These are phyloP conservation scores for Actenoides hombroni DNA, from an alignment of 2,113 vertebrate species.

Conservation along the genomic window DNA sequence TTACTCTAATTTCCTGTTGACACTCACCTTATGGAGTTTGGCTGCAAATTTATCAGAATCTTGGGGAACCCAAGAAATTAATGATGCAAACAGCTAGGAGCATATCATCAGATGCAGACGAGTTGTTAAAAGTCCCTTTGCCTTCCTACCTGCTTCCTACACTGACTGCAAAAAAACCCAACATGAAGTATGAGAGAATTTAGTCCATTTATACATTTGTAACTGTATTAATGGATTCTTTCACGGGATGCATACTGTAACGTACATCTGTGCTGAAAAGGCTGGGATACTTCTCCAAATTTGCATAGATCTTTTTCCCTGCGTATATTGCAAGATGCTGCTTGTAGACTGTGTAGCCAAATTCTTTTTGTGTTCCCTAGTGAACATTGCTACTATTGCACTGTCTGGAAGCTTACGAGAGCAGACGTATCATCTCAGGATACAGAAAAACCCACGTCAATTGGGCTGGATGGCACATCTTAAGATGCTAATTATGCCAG, in stretches of 20 bases:
- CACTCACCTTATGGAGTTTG: background rate
- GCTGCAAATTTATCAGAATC: fast-evolving
- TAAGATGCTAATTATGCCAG: conserved; percentile 56
- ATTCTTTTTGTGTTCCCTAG: background rate
- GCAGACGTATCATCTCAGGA: background rate
- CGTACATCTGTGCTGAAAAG: background rate
- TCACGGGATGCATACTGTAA: background rate
- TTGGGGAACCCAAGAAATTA: background rate
- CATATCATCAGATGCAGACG: background rate
- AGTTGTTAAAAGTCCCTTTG: background rate
- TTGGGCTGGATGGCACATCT: conserved; percentile 37
- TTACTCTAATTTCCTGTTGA: background rate
- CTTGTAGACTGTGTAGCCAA: background rate
- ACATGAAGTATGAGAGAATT: background rate
- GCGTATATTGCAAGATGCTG: background rate
- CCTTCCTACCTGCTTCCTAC: background rate
- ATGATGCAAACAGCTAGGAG: background rate
- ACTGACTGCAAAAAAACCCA: background rate
- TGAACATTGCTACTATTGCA: background rate
- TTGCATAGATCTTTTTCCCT: background rate
- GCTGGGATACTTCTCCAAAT: background rate
- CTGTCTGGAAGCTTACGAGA: conserved; percentile 26
- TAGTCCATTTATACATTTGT: background rate
- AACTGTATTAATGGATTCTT: background rate
- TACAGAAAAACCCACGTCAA: conserved; percentile 26